A percentile compares a stretch with the other conserved stretches of the same genome.
Evolutionary conservation across 2,888 invertebrate species (phyloP).

Genomic region (Acanthosepion lycidas): DNA sequence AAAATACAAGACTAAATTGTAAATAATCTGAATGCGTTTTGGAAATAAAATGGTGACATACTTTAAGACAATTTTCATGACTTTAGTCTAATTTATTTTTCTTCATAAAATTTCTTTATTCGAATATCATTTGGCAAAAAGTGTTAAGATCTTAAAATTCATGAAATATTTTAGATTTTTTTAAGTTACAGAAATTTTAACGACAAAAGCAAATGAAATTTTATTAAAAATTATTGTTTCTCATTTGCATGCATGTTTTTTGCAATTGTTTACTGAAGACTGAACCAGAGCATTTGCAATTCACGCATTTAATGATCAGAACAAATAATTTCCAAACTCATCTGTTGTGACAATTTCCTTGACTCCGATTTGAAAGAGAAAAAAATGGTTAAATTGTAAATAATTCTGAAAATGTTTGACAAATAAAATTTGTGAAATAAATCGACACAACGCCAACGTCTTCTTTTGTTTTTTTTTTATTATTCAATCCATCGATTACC

Average conservation of each 20-base stretch:
- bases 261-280: not conserved
- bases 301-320: not conserved
- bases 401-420: not conserved
- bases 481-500: not conserved
- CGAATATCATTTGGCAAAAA: not conserved
- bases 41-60: not conserved
- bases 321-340: not conserved
- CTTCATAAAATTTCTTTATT: not conserved
- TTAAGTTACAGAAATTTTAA: not conserved
- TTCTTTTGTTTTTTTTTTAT: not conserved
- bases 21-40: slow-evolving; percentile 8
- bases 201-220: not conserved
- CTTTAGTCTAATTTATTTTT: not conserved
- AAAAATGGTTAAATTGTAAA: not conserved
- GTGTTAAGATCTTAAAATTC: not conserved
- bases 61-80: slow-evolving; percentile 41
- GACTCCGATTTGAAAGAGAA: not conserved
- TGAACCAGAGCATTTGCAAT: not conserved
- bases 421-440: slow-evolving; percentile 8
- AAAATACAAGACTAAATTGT: not conserved
- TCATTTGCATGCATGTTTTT: not conserved
- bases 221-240: not conserved
- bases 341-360: not conserved
- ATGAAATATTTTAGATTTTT: not conserved
- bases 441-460: not conserved